Evolutionary conservation across 92 coral and sea anemone genomes (phyloP).

Genomic region (Plumapathes pennacea): DNA sequence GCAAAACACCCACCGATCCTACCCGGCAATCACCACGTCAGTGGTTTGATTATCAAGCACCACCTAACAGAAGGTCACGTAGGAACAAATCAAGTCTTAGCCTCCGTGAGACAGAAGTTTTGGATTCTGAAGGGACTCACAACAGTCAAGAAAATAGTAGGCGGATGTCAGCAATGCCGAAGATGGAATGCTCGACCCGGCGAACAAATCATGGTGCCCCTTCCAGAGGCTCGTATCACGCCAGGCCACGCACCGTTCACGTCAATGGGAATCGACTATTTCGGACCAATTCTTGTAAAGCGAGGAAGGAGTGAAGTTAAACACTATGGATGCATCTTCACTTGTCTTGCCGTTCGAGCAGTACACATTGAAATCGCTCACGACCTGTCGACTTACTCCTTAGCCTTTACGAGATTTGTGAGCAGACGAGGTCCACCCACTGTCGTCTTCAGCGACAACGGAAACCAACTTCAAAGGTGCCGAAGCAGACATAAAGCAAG

Average conservation of each 20-base stretch:
- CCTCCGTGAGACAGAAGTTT: background rate
- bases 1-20: conserved; percentile 6
- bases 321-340: conserved; percentile 4
- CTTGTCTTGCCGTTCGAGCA: background rate
- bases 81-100: conserved; percentile 6
- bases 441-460: conserved; percentile 30
- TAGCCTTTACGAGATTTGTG: conserved; percentile 7
- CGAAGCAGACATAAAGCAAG: conserved; percentile 12
- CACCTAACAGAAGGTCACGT: conserved; percentile 1
- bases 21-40: conserved; percentile 8
- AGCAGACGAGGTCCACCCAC: conserved; percentile 29
- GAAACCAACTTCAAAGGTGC: conserved; percentile 32
- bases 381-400: background rate
- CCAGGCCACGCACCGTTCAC: conserved; percentile 3
- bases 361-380: conserved; percentile 1
- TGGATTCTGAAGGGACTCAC: conserved; percentile 4
- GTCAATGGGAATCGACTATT: conserved; percentile 1
- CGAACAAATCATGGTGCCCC: conserved; percentile 2
- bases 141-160: background rate
- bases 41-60: no score
- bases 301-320: conserved; percentile 4
- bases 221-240: background rate
- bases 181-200: background rate
- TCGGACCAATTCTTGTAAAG: conserved; percentile 2
- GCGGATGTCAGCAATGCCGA: conserved; percentile 1